These are phyloP conservation scores for Allolobophora icterica DNA, from an alignment of 2,888 invertebrate genomes.

Conservation along the genomic window DNA sequence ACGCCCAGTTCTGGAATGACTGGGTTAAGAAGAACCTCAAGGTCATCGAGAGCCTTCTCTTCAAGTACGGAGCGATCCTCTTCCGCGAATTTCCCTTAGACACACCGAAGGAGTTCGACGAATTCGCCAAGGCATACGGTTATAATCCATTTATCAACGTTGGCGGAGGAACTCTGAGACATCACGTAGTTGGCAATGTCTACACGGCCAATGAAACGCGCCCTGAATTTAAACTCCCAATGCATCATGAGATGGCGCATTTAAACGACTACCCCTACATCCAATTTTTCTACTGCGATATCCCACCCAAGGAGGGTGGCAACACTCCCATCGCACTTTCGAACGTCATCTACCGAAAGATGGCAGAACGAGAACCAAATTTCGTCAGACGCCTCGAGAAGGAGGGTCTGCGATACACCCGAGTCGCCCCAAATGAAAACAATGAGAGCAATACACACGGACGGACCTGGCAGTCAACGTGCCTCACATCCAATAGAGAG, in stretches of 20 bases:
- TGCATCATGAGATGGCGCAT: conserved; percentile 58
- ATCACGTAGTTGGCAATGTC: conserved; percentile 50
- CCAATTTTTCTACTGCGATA: conserved; percentile 52
- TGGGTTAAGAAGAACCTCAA: conserved; percentile 47
- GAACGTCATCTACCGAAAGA: conserved; percentile 50
- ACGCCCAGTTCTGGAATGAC: conserved; percentile 26
- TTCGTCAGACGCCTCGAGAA: conserved; percentile 51
- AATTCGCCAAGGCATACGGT: conserved; percentile 50
- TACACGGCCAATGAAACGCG: conserved; percentile 56
- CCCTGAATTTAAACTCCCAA: conserved; percentile 53
- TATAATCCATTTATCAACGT: conserved; percentile 53
- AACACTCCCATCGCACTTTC: conserved; percentile 54
- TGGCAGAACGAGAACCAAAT: conserved; percentile 47
- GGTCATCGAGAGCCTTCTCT: conserved; percentile 34
- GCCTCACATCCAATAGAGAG: conserved; percentile 48
- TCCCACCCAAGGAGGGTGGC: conserved; percentile 51
- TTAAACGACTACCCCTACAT: conserved; percentile 51
- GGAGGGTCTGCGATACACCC: conserved; percentile 50
- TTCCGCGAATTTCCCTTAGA: too few relatives aligned
- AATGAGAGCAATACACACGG: conserved; percentile 54
- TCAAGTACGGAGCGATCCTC: background rate
- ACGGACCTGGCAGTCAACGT: conserved; percentile 56
- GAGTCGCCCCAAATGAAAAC: conserved; percentile 53
- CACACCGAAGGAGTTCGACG: conserved; percentile 48
- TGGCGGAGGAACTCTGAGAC: conserved; percentile 53